phyloP scores from a whole-genome alignment of 2,113 vertebrate species.

The Cryptotis parvus region DNA sequence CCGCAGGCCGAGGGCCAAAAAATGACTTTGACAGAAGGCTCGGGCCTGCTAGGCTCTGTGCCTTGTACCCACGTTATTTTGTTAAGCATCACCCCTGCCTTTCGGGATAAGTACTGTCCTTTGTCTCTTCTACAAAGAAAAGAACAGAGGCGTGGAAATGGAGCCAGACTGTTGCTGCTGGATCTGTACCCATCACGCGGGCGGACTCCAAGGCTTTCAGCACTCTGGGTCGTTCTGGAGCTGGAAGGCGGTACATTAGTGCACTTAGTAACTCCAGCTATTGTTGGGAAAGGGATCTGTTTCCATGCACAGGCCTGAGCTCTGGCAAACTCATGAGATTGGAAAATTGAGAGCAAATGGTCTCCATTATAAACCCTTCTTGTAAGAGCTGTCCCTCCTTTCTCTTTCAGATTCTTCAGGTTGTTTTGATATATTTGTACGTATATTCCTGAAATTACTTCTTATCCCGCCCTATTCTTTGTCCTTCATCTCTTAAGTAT shows the following conservation, averaged over 20 bases:
- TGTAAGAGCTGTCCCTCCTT: not conserved
- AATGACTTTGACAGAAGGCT: not conserved
- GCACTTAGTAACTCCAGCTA: not conserved
- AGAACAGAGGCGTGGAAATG: not conserved
- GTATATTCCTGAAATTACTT: constrained; percentile 13
- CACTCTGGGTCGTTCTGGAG: not conserved
- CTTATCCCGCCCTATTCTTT: not conserved
- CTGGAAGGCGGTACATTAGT: not conserved
- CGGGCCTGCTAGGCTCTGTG: accelerated
- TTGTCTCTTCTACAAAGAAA: not conserved
- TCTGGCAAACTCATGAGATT: not conserved
- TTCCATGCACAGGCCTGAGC: not conserved
- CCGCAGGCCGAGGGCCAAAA: not conserved
- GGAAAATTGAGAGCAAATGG: not conserved
- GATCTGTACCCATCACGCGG: not conserved
- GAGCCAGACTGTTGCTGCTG: no score
- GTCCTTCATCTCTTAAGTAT: not conserved
- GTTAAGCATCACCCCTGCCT: not conserved
- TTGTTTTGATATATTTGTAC: not conserved
- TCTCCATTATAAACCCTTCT: not conserved
- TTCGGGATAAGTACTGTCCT: not conserved
- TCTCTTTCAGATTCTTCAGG: not conserved
- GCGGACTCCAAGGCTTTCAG: not conserved
- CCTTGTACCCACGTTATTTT: no score
- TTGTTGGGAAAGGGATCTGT: not conserved